A percentile compares a stretch with the other conserved stretches of the same genome.
These are phyloP conservation scores for Ceratina calcarata DNA, from an alignment of 1,140 invertebrate genomes.

Conservation along the genomic window DNA sequence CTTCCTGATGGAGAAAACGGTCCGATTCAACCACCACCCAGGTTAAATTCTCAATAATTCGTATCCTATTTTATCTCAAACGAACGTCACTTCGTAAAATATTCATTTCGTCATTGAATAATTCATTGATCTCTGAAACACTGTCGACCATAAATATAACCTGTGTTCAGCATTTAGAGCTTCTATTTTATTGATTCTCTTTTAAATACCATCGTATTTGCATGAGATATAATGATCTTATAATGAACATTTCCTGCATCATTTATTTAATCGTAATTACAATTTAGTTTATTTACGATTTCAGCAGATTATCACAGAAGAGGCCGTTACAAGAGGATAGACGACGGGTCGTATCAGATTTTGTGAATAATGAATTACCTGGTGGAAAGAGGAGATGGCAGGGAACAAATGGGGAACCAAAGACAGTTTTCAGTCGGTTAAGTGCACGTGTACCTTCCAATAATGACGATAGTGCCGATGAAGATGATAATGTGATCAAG, in stretches of 20 bases:
- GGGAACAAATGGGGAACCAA: constrained; percentile 74
- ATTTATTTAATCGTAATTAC: background rate
- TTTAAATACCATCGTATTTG: constrained; percentile 23
- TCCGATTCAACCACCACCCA: constrained; percentile 66
- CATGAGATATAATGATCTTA: constrained; percentile 2
- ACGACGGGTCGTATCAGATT: constrained; percentile 69
- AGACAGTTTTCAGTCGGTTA: constrained; percentile 82
- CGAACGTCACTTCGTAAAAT: background rate
- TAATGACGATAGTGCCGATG: constrained; percentile 79
- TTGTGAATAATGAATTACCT: constrained; percentile 76
- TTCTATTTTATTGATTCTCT: constrained; percentile 4
- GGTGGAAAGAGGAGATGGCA: constrained; percentile 77
- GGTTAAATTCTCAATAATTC: constrained; percentile 59
- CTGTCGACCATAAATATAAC: constrained; percentile 33
- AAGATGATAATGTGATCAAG: constrained; percentile 77
- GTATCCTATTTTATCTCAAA: background rate
- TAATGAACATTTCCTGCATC: too few relatives aligned
- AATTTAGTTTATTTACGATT: constrained; percentile 38
- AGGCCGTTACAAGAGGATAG: constrained; percentile 75
- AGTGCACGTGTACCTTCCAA: constrained; percentile 77
- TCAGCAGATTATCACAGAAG: constrained; percentile 72
- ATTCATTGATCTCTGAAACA: constrained; percentile 12
- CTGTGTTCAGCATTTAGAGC: background rate
- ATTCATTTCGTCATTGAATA: background rate
- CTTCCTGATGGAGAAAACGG: constrained; percentile 77